Conservation (phyloP, 2,888 invertebrate genomes). For the Antitype chi region DNA sequence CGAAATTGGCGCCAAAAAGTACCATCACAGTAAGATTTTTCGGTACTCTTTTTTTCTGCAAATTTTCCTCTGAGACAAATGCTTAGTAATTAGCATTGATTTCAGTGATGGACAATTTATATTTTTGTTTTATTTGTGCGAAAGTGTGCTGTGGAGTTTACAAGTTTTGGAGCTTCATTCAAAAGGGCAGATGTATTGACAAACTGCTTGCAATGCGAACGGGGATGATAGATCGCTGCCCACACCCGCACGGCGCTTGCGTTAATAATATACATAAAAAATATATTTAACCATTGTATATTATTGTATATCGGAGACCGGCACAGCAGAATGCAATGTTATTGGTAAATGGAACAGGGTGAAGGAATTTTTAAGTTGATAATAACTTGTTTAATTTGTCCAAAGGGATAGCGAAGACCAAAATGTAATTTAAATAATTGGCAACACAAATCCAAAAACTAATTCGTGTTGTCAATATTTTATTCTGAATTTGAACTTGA, state of each 20-base stretch:
- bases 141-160: constrained; percentile 49
- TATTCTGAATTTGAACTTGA: neutral
- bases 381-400: neutral
- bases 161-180: constrained; percentile 76
- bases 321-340: constrained; percentile 78
- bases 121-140: constrained; percentile 48
- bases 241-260: constrained; percentile 64
- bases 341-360: constrained; percentile 36
- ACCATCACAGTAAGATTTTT: constrained; percentile 45
- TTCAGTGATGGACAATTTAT: constrained; percentile 31
- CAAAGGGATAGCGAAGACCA: neutral
- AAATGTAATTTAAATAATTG: constrained; percentile 21
- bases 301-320: constrained; percentile 85
- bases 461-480: constrained; percentile 24
- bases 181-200: constrained; percentile 78
- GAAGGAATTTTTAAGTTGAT: neutral
- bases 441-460: constrained; percentile 39
- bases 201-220: constrained; percentile 74
- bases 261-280: constrained; percentile 67
- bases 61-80: constrained; percentile 26
- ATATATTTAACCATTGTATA: constrained; percentile 80
- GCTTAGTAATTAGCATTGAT: constrained; percentile 30
- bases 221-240: constrained; percentile 56
- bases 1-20: constrained; percentile 59
- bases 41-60: constrained; percentile 39